A percentile compares a stretch with the other conserved stretches of the same genome.
Evolutionary conservation across 2,888 invertebrate genomes (phyloP).

Genomic region (Dromius quadrimaculatus): DNA sequence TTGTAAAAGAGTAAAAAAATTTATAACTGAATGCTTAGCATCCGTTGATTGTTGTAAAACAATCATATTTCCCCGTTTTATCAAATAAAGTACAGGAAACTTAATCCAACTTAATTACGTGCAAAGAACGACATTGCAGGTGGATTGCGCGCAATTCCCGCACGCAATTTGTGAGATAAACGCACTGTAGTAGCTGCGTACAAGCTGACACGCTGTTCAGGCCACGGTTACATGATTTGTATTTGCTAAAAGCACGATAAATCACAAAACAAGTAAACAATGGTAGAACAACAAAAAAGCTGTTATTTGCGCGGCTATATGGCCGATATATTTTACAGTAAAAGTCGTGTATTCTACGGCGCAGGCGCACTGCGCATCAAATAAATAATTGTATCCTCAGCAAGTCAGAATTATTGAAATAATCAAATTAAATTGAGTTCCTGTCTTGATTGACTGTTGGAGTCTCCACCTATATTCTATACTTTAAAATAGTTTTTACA

Average conservation of each 20-base stretch:
- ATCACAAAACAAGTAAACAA: conserved; percentile 41
- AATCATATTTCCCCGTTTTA: too few relatives aligned
- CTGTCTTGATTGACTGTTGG: too few relatives aligned
- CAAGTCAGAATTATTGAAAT: too few relatives aligned
- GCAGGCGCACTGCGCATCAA: not conserved
- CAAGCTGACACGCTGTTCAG: conserved; percentile 1
- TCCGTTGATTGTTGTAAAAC: too few relatives aligned
- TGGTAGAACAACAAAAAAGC: conserved; percentile 35
- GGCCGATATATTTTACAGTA: conserved; percentile 16
- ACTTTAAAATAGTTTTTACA: too few relatives aligned
- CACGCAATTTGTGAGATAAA: too few relatives aligned
- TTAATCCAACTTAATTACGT: conserved; percentile 35
- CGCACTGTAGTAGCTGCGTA: conserved; percentile 18
- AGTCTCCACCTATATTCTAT: too few relatives aligned
- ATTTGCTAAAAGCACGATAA: conserved; percentile 40
- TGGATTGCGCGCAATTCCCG: conserved; percentile 9
- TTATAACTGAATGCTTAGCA: not conserved
- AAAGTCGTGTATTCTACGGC: not conserved
- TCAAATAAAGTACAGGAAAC: too few relatives aligned
- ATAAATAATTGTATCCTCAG: too few relatives aligned
- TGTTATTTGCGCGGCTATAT: conserved; percentile 40
- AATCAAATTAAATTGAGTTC: too few relatives aligned
- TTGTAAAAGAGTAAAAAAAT: not conserved
- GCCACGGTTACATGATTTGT: conserved; percentile 36
- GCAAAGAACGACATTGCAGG: conserved; percentile 5